Conservation (phyloP, 92 coral and sea anemone species). For the Heteractis magnifica region DNA sequence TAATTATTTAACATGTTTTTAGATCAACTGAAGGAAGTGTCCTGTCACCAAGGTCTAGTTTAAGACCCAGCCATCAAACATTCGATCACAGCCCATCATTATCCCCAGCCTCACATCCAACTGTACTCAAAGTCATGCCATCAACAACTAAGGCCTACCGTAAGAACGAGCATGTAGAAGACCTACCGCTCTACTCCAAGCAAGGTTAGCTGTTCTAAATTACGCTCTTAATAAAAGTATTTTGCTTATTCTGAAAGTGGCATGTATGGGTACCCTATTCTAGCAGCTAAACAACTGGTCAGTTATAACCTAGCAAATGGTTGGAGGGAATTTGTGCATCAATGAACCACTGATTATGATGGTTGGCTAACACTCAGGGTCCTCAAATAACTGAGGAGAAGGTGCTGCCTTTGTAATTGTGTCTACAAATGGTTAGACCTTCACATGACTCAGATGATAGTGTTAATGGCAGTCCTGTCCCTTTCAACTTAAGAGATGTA, state of each 20-base stretch:
- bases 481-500: too few species aligned
- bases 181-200: conserved; percentile 8
- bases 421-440: too few species aligned
- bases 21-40: conserved; percentile 57
- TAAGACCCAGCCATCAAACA: conserved; percentile 41
- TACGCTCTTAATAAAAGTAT: too few species aligned
- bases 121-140: conserved; percentile 55
- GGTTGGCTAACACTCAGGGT: too few species aligned
- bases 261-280: too few species aligned
- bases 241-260: too few species aligned
- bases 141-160: conserved; percentile 46
- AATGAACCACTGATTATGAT: not conserved
- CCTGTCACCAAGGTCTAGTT: conserved; percentile 63
- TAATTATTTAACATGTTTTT: not conserved
- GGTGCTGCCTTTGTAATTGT: too few species aligned
- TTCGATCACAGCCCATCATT: conserved; percentile 41
- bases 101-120: conserved; percentile 55
- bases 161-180: conserved; percentile 31
- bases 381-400: too few species aligned
- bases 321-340: not conserved
- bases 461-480: too few species aligned
- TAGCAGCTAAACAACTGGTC: too few species aligned
- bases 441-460: too few species aligned
- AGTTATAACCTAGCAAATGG: not conserved
- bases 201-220: conserved; percentile 5